Conservation (phyloP, 1,140 invertebrate species). For the Diorhabda elongata region DNA sequence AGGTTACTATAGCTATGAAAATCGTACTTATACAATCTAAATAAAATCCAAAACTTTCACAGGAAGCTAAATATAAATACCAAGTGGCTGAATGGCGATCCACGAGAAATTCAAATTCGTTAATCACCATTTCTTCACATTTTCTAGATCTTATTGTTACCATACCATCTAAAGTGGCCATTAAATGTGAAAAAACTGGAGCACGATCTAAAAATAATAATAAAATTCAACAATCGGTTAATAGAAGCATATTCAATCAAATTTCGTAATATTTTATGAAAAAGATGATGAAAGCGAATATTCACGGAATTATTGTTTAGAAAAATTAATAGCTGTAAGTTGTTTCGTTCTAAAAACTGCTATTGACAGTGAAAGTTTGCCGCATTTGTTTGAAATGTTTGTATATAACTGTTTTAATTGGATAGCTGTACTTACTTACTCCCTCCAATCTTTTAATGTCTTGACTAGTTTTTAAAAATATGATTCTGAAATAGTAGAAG, state of each 20-base stretch:
- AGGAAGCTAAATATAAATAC: conserved; percentile 73
- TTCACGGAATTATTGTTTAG: no score
- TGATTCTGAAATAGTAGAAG: conserved; percentile 68
- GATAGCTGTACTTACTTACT: conserved; percentile 41
- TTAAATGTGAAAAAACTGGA: conserved; percentile 75
- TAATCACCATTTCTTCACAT: conserved; percentile 58
- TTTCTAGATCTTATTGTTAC: conserved; percentile 68
- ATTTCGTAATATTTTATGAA: no score
- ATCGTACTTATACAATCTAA: conserved; percentile 66
- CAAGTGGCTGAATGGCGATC: conserved; percentile 70
- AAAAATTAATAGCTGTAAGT: no score
- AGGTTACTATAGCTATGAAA: conserved; percentile 65
- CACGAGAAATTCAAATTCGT: conserved; percentile 63
- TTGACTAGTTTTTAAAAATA: conserved; percentile 78
- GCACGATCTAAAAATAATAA: conserved; percentile 52
- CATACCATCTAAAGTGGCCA: conserved; percentile 66
- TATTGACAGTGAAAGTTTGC: no score
- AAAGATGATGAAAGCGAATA: no score
- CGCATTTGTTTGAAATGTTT: no score
- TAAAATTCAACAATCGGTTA: background rate
- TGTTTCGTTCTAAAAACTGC: no score
- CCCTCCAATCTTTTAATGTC: conserved; percentile 84
- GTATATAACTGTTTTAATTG: no score
- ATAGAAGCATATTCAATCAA: no score
- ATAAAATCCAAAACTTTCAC: conserved; percentile 76